Conservation (phyloP, 1,140 invertebrate genomes). For the Luehdorfia chinensis region DNA sequence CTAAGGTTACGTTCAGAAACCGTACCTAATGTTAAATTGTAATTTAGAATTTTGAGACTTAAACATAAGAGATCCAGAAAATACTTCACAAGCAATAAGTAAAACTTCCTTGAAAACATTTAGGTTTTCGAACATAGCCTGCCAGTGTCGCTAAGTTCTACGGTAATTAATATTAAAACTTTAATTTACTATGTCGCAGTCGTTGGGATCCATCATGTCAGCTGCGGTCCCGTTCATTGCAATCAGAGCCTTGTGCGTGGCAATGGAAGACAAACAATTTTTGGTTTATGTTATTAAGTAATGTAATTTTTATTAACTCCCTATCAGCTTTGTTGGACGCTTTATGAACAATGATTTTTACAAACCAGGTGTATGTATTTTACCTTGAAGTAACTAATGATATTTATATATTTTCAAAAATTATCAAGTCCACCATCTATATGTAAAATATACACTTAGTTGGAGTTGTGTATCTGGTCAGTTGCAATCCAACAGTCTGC, state of each 20-base stretch:
- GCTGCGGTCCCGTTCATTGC: slow-evolving; percentile 66
- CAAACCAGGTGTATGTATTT: not conserved
- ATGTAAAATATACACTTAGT: too few relatives aligned
- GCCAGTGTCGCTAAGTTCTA: slow-evolving; percentile 47
- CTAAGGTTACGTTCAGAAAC: slow-evolving; percentile 76
- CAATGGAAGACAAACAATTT: slow-evolving; percentile 53
- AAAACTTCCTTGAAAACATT: slow-evolving; percentile 22
- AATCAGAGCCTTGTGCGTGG: slow-evolving; percentile 61
- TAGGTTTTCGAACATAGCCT: slow-evolving; percentile 74
- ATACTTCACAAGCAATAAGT: too few relatives aligned
- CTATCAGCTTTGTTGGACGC: too few relatives aligned
- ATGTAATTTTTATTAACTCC: too few relatives aligned
- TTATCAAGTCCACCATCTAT: too few relatives aligned
- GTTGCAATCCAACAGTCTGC: too few relatives aligned
- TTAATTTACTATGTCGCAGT: slow-evolving; percentile 64
- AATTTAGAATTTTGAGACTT: slow-evolving; percentile 38
- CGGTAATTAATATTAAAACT: slow-evolving; percentile 48
- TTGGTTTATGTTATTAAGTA: slow-evolving; percentile 28
- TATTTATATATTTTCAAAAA: too few relatives aligned
- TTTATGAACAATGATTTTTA: too few relatives aligned
- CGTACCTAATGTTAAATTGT: slow-evolving; percentile 35
- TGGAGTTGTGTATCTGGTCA: too few relatives aligned
- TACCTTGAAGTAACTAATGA: too few relatives aligned
- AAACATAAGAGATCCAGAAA: slow-evolving; percentile 13
- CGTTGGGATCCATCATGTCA: slow-evolving; percentile 49